Conservation (phyloP, 2,888 invertebrate species). For the Craniophora ligustri region DNA sequence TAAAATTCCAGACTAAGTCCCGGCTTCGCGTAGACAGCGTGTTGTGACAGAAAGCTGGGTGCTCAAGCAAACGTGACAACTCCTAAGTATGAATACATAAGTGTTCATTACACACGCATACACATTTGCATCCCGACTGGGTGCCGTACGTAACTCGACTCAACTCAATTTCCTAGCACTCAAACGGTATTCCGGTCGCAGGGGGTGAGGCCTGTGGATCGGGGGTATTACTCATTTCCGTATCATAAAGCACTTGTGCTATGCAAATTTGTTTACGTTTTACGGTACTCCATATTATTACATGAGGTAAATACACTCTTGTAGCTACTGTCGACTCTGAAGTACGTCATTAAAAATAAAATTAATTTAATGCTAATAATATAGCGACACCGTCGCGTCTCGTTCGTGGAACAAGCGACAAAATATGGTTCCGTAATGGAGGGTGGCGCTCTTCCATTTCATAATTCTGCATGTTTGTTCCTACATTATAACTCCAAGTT, state of each 20-base stretch:
- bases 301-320: slow-evolving; percentile 44
- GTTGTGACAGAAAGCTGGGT: slow-evolving; percentile 19
- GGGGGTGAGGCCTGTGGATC: slow-evolving; percentile 25
- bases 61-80: slow-evolving; percentile 41
- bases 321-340: slow-evolving; percentile 31
- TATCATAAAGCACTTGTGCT: slow-evolving; percentile 61
- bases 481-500: slow-evolving; percentile 8
- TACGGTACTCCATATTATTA: slow-evolving; percentile 17
- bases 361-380: slow-evolving; percentile 28
- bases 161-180: slow-evolving; percentile 76
- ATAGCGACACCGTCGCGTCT: slow-evolving; percentile 5
- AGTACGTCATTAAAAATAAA: slow-evolving; percentile 37
- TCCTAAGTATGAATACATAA: slow-evolving; percentile 54
- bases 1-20: slow-evolving; percentile 1
- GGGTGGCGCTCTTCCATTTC: slow-evolving; percentile 1
- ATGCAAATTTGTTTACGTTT: slow-evolving; percentile 48
- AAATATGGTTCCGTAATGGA: slow-evolving; percentile 14
- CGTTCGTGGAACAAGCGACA: slow-evolving; percentile 12
- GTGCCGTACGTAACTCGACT: slow-evolving; percentile 59
- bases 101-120: slow-evolving; percentile 59
- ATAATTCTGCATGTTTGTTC: slow-evolving; percentile 14
- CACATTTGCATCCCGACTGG: slow-evolving; percentile 54
- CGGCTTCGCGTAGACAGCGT: slow-evolving; percentile 10
- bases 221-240: slow-evolving; percentile 69
- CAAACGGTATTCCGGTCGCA: slow-evolving; percentile 64